phyloP scores from a whole-genome alignment of 2,888 invertebrate species.

The Odontocerum albicorne region DNA sequence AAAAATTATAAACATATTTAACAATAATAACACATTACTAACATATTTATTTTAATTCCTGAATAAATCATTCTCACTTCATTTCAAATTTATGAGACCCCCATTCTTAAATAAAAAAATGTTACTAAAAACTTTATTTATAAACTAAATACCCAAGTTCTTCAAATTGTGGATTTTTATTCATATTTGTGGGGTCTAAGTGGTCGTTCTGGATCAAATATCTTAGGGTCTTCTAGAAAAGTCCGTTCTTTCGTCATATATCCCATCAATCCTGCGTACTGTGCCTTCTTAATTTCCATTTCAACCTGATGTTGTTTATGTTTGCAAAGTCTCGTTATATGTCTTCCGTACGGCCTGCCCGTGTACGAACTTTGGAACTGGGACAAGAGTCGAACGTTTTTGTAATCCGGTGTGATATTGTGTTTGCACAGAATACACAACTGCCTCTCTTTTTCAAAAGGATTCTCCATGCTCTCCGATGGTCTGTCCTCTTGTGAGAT shows the following conservation, averaged over 20 bases:
- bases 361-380: constrained; percentile 97
- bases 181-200: constrained; percentile 78
- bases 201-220: constrained; percentile 88
- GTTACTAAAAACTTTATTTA: too few relatives aligned
- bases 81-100: too few relatives aligned
- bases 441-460: constrained; percentile 71
- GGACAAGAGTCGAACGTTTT: constrained; percentile 87
- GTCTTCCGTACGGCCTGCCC: constrained; percentile 86
- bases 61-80: too few relatives aligned
- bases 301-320: constrained; percentile 76
- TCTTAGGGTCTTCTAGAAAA: constrained; percentile 83
- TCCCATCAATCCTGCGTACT: constrained; percentile 81
- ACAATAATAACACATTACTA: too few relatives aligned
- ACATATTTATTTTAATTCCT: too few relatives aligned
- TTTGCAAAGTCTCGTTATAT: constrained; percentile 92
- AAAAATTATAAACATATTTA: too few relatives aligned
- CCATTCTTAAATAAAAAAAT: too few relatives aligned
- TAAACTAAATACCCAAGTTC: too few relatives aligned
- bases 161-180: too few relatives aligned
- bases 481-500: constrained; percentile 47
- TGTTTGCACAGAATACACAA: constrained; percentile 83
- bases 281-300: constrained; percentile 73
- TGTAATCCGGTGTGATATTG: constrained; percentile 82
- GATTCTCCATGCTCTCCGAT: constrained; percentile 69
- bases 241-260: constrained; percentile 76